These are phyloP conservation scores for Porites cylindrica DNA, from an alignment of 92 coral and sea anemone species.

Conservation along the genomic window DNA sequence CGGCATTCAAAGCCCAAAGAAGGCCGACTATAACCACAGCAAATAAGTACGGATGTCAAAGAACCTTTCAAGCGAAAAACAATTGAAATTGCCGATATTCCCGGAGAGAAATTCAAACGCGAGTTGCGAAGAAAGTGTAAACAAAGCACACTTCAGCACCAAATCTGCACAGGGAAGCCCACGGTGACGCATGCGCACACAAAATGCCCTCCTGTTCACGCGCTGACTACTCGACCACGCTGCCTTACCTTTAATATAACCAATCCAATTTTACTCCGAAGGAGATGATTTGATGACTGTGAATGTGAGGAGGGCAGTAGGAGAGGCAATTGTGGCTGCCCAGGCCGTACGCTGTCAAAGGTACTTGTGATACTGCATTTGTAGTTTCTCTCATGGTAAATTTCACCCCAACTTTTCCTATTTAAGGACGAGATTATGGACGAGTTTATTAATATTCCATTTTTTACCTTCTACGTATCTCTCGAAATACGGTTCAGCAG, in stretches of 20 bases:
- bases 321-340: conserved; percentile 40
- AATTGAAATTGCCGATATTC: no score
- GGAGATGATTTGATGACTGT: conserved; percentile 19
- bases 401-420: conserved; percentile 24
- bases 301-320: conserved; percentile 37
- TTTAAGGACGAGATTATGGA: conserved; percentile 8
- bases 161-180: no score
- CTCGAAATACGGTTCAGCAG: conserved; percentile 9
- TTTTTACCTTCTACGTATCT: conserved; percentile 10
- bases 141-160: no score
- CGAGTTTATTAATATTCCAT: conserved; percentile 20
- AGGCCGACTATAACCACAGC: no score
- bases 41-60: no score
- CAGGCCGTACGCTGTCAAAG: conserved; percentile 36
- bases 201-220: no score
- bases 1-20: no score
- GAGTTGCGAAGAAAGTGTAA: no score
- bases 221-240: conserved; percentile 17
- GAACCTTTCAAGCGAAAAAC: no score
- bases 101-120: no score
- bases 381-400: conserved; percentile 21
- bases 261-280: conserved; percentile 31
- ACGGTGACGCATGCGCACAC: no score
- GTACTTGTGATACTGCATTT: conserved; percentile 25
- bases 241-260: conserved; percentile 25